Percentiles rank a stretch among this genome's conserved stretches.
These are phyloP conservation scores for Patella depressa DNA, from an alignment of 2,888 invertebrate genomes.

Conservation along the genomic window DNA sequence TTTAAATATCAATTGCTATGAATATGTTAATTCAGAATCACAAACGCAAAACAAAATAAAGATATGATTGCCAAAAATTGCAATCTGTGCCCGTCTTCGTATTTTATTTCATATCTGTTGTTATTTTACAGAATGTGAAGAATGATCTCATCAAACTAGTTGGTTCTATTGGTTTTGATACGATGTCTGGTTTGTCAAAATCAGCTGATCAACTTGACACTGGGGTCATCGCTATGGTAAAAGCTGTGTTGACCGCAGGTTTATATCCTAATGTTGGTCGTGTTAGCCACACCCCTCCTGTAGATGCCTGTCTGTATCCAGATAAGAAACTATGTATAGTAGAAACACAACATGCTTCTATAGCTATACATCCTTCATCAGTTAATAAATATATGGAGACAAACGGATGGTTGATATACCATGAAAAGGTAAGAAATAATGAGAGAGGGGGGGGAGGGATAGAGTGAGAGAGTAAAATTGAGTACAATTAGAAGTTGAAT, in stretches of 20 bases:
- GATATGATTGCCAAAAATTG: no score
- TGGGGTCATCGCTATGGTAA: constrained; percentile 57
- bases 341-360: constrained; percentile 61
- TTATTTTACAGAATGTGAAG: constrained; percentile 60
- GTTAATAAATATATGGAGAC: constrained; percentile 61
- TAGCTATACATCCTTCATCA: constrained; percentile 64
- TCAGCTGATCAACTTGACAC: constrained; percentile 41
- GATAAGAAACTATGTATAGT: constrained; percentile 54
- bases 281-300: constrained; percentile 48
- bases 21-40: no score
- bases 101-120: not conserved
- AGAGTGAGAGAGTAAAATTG: no score
- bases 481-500: no score
- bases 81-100: no score
- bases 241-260: constrained; percentile 86
- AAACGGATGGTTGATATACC: constrained; percentile 64
- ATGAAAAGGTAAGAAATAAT: constrained; percentile 61
- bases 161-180: constrained; percentile 56
- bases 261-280: constrained; percentile 86
- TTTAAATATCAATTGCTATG: no score
- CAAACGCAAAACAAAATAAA: no score
- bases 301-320: constrained; percentile 54
- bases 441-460: no score
- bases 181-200: constrained; percentile 17
- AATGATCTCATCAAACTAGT: constrained; percentile 62